Evolutionary conservation across 2,113 vertebrate genomes (phyloP).

Genomic region (Lanius ludovicianus): DNA sequence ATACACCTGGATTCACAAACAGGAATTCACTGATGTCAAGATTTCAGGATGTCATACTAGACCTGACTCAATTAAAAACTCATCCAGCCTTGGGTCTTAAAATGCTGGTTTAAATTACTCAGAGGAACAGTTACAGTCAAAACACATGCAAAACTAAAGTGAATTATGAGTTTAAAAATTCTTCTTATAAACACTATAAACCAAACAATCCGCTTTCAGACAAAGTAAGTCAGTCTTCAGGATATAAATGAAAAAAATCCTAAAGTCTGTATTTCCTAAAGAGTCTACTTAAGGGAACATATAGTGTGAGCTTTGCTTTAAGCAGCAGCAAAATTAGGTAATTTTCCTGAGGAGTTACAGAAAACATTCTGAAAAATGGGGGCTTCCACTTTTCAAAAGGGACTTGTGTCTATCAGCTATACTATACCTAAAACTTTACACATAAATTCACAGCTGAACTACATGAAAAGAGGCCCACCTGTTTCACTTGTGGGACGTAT

Average conservation of each 20-base stretch:
- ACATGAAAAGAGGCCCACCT: slow-evolving; percentile 69
- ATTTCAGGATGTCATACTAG: neutral
- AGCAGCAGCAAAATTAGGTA: neutral
- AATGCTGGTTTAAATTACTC: neutral
- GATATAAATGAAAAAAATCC: neutral
- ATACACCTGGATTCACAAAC: neutral
- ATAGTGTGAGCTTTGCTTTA: neutral
- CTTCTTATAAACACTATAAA: neutral
- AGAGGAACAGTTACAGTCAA: neutral
- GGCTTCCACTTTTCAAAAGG: neutral
- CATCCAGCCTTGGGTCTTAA: neutral
- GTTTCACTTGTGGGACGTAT: slow-evolving; percentile 97
- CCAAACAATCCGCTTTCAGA: neutral
- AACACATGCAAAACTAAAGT: neutral
- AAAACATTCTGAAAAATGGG: neutral
- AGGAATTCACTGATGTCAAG: neutral
- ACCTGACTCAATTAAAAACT: neutral
- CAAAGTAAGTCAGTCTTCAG: neutral
- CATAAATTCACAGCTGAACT: neutral
- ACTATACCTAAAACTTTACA: neutral
- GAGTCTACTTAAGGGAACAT: neutral
- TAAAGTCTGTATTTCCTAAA: neutral
- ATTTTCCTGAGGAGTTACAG: neutral
- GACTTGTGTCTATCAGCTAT: neutral
- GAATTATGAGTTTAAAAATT: neutral